Evolutionary conservation across 92 coral and sea anemone genomes (phyloP), one percentile per base, ranked within the genome.

Genomic region (Isaurus tuberculatus): DNA sequence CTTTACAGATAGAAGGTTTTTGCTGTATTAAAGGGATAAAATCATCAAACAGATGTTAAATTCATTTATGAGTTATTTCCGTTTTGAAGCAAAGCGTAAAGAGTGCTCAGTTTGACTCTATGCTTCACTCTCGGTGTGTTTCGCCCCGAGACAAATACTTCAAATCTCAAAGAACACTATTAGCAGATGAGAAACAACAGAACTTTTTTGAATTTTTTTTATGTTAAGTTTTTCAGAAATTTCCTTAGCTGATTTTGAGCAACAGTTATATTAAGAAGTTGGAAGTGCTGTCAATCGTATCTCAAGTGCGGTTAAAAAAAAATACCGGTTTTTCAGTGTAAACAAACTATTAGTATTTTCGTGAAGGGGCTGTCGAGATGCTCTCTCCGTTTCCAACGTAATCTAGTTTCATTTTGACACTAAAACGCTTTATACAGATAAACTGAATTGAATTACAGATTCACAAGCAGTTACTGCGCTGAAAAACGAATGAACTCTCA

Each of bases 101-200:
- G 11, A 53, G 2, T 26, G 42, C 70, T 55, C 63, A 34, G 70
- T 40, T 23, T 51, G 53, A 14, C 25, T 57, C 69, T 65, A 14
- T 23, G 6, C 55, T 33, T 55, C 49, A 34, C 36, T 20, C 55
- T 22, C 34, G 27, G 53, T 67, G 33, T 32, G 26, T 36, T 42
- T 74, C 19, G 82, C 82, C 82, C 36, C 48, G 6, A 58, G 82
- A 30, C 58, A 77, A 57, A 57, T 32, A 34, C 30, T 60, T 58
- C 16, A 25, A 33, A 32, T 40, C 51, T n/a, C 43, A 51, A 30
- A 51, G 16, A 30, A 15, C 64, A 49, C 43, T 29, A 74, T 48
- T 74, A 57, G 26, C 80, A 46, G 14, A 16, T 0, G 3, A 5
- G 23, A 60, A 61, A 77, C 58, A 34, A 5, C 82, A 58, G 22